Evolutionary conservation across 2,888 invertebrate genomes (phyloP).

Genomic region (Steinernema scapterisci): DNA sequence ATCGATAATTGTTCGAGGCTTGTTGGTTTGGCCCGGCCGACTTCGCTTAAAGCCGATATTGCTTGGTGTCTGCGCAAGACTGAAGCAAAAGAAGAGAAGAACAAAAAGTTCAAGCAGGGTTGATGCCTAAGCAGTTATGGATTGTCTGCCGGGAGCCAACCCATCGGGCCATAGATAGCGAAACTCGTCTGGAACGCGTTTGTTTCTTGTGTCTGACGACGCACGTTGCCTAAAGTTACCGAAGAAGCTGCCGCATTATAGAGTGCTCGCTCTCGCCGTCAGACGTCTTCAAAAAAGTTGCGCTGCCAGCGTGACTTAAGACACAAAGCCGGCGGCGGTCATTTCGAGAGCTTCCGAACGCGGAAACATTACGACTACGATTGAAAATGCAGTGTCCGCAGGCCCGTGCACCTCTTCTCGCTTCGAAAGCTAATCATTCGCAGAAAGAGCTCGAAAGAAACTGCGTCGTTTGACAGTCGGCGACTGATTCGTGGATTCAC

Average conservation of each 20-base stretch:
- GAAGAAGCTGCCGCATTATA: neutral
- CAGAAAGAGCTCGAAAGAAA: too few species aligned
- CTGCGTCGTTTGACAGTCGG: too few species aligned
- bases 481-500: too few species aligned
- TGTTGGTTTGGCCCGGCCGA: slow-evolving; percentile 25
- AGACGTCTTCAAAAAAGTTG: neutral
- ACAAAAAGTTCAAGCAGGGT: neutral
- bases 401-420: too few species aligned
- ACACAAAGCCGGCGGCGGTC: neutral
- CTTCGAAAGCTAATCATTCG: too few species aligned
- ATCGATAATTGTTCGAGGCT: slow-evolving; percentile 25
- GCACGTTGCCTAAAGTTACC: neutral
- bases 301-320: neutral
- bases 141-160: neutral
- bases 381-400: too few species aligned
- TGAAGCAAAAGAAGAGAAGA: neutral
- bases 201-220: neutral
- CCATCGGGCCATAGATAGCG: neutral
- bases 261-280: neutral
- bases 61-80: slow-evolving; percentile 12
- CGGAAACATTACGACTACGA: neutral
- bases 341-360: neutral
- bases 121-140: neutral
- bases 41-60: slow-evolving; percentile 25
- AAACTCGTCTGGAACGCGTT: neutral